Evolutionary conservation across 2,113 vertebrate genomes (phyloP).

Genomic region (Pelecanus crispus): DNA sequence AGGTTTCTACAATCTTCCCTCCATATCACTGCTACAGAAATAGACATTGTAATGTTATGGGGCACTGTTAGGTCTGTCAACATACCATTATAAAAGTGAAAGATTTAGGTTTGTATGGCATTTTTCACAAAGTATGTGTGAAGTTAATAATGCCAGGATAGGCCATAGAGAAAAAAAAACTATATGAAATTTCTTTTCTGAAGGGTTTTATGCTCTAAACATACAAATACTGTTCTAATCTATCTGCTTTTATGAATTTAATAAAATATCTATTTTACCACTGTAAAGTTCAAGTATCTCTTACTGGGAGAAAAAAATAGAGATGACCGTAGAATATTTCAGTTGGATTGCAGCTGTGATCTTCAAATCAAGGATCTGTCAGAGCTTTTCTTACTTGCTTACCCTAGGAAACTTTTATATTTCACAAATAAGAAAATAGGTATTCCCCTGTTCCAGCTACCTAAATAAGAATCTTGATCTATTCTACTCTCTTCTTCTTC

Average conservation of each 20-base stretch:
- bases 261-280: neutral
- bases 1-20: neutral
- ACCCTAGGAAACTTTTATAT: neutral
- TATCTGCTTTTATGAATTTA: neutral
- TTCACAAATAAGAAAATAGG: neutral
- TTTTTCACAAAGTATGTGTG: neutral
- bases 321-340: neutral
- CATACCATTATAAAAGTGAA: neutral
- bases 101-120: neutral
- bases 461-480: neutral
- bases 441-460: neutral
- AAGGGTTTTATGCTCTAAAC: neutral
- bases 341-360: neutral
- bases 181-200: neutral
- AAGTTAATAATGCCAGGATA: neutral
- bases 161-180: neutral
- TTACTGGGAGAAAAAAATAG: neutral
- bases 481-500: neutral
- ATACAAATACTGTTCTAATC: neutral
- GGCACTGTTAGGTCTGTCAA: neutral
- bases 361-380: neutral
- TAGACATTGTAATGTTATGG: neutral
- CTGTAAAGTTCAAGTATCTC: neutral
- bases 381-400: neutral
- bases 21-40: neutral